These are phyloP conservation scores for Epinephelus malabaricus DNA, from an alignment of 2,797 vertebrate species.

Conservation along the genomic window DNA sequence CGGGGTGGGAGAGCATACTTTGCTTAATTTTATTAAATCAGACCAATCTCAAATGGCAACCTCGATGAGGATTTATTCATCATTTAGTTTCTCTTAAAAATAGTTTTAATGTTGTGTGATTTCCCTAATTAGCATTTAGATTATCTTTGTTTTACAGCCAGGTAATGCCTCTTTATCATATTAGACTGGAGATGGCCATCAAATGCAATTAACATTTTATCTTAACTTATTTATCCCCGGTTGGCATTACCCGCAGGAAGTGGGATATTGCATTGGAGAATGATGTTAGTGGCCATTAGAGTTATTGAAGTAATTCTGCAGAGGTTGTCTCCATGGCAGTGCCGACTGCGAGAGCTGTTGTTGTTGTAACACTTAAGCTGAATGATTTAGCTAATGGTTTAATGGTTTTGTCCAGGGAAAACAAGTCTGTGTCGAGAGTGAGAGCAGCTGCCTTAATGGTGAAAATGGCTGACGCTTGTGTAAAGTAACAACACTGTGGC, in stretches of 20 bases:
- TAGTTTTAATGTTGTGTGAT: slow-evolving; percentile 83
- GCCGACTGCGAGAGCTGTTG: slow-evolving; percentile 64
- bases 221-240: slow-evolving; percentile 87
- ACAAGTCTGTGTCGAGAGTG: slow-evolving; percentile 60
- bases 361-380: slow-evolving; percentile 80
- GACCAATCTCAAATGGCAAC: slow-evolving; percentile 81
- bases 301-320: slow-evolving; percentile 87
- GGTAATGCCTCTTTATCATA: slow-evolving; percentile 87
- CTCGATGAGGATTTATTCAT: slow-evolving; percentile 84
- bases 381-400: slow-evolving; percentile 81
- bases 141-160: slow-evolving; percentile 86
- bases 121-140: slow-evolving; percentile 89
- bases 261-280: slow-evolving; percentile 86
- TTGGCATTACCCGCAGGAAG: slow-evolving; percentile 87
- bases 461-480: slow-evolving; percentile 60
- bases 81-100: slow-evolving; percentile 83
- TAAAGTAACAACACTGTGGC: slow-evolving; percentile 49
- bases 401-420: slow-evolving; percentile 77
- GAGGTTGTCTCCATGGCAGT: slow-evolving; percentile 81
- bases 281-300: slow-evolving; percentile 88
- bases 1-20: slow-evolving; percentile 40
- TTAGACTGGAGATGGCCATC: slow-evolving; percentile 88
- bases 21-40: slow-evolving; percentile 74
- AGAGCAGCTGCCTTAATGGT: slow-evolving; percentile 70
- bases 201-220: slow-evolving; percentile 91